Conservation (phyloP, 2,797 vertebrate genomes). For the Spinus olivaceus region DNA sequence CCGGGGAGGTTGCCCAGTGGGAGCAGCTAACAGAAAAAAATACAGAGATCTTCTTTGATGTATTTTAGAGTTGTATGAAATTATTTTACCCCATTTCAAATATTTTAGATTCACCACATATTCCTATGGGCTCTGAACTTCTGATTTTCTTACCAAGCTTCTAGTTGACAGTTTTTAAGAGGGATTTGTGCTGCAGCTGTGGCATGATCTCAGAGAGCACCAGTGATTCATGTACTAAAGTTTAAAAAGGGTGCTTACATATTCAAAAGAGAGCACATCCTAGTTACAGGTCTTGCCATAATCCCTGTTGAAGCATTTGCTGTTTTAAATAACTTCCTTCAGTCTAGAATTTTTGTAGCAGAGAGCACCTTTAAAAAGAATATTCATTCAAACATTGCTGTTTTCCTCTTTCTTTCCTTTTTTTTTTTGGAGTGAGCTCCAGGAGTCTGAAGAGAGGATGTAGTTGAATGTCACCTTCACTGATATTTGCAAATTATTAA, state of each 20-base stretch:
- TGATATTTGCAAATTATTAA: neutral
- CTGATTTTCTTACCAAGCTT: neutral
- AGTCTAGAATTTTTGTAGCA: neutral
- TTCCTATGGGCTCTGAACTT: neutral
- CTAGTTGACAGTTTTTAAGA: neutral
- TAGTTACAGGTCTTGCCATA: neutral
- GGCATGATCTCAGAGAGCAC: neutral
- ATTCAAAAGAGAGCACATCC: neutral
- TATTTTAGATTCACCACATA: neutral
- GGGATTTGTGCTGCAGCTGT: neutral
- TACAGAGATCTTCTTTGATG: neutral
- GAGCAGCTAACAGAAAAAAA: neutral
- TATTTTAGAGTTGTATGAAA: neutral
- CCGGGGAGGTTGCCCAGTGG: neutral
- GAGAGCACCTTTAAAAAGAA: neutral
- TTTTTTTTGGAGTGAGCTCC: neutral
- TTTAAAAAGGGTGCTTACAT: neutral
- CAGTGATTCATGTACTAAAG: neutral
- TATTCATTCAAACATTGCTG: neutral
- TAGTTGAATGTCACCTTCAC: neutral
- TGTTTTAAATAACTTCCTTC: neutral
- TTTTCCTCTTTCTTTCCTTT: neutral
- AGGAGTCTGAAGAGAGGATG: neutral
- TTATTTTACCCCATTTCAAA: neutral
- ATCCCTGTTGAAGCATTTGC: neutral